phyloP scores from a whole-genome alignment of 2,113 vertebrate species.

The Mormyrus iriodes region DNA sequence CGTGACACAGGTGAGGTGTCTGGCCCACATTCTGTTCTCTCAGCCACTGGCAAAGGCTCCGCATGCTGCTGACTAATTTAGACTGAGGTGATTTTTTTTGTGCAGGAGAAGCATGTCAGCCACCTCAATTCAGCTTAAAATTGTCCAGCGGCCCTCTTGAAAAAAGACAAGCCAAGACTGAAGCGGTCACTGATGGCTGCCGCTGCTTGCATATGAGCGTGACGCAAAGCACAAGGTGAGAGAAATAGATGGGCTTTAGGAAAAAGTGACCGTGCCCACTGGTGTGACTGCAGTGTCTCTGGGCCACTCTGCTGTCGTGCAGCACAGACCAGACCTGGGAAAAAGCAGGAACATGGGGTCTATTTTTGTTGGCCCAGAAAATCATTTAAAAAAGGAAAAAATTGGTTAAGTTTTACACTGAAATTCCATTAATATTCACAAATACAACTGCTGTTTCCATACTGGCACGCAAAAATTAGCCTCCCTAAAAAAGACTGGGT shows the following conservation, averaged over 20 bases:
- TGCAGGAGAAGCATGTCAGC: neutral
- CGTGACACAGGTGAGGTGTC: neutral
- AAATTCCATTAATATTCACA: neutral
- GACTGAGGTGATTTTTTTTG: neutral
- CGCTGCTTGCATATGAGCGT: neutral
- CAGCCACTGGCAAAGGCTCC: neutral
- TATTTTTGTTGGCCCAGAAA: neutral
- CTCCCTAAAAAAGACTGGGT: neutral
- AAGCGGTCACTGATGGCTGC: neutral
- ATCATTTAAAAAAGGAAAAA: neutral
- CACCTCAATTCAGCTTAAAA: neutral
- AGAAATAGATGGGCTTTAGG: neutral
- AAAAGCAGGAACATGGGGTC: neutral
- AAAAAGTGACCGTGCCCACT: neutral
- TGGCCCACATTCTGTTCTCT: neutral
- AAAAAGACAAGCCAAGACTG: neutral
- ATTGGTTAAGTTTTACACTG: neutral
- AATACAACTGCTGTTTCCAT: neutral
- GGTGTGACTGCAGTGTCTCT: neutral
- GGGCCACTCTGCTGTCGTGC: neutral
- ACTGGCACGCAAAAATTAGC: neutral
- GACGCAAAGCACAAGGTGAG: neutral
- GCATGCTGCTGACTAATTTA: conserved; percentile 13
- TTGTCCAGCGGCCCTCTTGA: neutral
- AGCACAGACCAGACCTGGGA: neutral